Evolutionary conservation across 2,888 invertebrate species (phyloP), one percentile per base, ranked within the genome.

Genomic region (Ennomos fuscantarius): DNA sequence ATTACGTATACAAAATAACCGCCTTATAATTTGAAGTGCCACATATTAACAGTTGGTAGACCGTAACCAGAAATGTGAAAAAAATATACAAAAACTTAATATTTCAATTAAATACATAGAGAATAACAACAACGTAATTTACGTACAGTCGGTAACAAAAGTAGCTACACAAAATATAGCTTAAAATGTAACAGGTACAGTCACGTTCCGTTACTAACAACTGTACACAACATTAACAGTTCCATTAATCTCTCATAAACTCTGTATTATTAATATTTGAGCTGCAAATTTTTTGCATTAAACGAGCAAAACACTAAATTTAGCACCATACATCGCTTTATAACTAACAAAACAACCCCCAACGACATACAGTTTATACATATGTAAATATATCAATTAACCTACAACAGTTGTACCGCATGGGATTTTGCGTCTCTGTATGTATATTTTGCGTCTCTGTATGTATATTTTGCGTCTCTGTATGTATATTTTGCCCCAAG

Each of bases 261-360:
- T 63, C 56, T 63, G 65, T 46, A 60, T 54, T 63, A 55, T 56
- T 50, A 49, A 56, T 57, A 63, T 64, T 68, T 66, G 70, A 72
- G 71, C 72, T 57, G 72, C 71, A 64, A 67, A 60, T 62, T 41
- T 24, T 55, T 68, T 58, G 67, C 66, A 51, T 52, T 49, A 52
- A 57, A 61, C 61, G 69, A 70, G 66, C 72, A 63, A 63, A 63
- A 65, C 64, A 65, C 62, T 59, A 52, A 60, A 62, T 63, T 60
- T 64, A 64, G 66, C 66, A 60, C 64, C 66, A 62, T 55, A 51
- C 48, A 52, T 57, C 53, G 58, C 62, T 43, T 48, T 49, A 48
- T n/a, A 58, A 48, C 48, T 48, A 53, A 40, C 32, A 13, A 48
- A 43, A 40, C 37, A 47, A 50, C 39, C 41, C 37, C 33, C 43